These are phyloP conservation scores for Melinaea marsaeus DNA, from an alignment of 2,888 invertebrate species.

Conservation along the genomic window DNA sequence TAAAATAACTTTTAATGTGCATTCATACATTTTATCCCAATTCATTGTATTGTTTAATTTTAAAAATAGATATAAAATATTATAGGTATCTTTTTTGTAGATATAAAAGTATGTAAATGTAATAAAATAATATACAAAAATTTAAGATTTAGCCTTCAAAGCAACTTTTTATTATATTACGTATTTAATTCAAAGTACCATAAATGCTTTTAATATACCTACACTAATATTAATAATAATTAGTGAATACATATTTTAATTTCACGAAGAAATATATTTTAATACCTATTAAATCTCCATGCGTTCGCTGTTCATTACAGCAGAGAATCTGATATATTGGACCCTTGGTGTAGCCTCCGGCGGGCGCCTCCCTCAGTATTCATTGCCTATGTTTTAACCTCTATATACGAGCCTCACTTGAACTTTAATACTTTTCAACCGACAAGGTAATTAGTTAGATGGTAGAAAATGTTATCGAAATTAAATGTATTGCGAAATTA, in stretches of 20 bases:
- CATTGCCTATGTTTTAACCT: slow-evolving; percentile 31
- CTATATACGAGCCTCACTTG: slow-evolving; percentile 17
- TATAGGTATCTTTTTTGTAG: too few species aligned
- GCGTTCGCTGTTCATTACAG: slow-evolving; percentile 50
- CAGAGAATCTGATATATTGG: slow-evolving; percentile 73
- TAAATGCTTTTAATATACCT: too few species aligned
- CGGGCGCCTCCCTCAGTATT: slow-evolving; percentile 44
- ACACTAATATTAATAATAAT: too few species aligned
- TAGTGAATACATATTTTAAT: too few species aligned
- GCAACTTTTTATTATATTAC: too few species aligned
- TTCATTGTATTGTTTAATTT: too few species aligned
- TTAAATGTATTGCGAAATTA: neutral
- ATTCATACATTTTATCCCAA: too few species aligned
- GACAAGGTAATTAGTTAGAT: slow-evolving; percentile 3
- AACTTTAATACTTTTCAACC: slow-evolving; percentile 8
- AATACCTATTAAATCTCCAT: slow-evolving; percentile 41
- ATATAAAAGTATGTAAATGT: too few species aligned
- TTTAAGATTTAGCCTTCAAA: too few species aligned
- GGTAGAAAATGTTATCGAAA: neutral
- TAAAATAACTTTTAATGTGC: neutral
- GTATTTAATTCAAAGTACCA: too few species aligned
- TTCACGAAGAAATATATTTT: neutral
- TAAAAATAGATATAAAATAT: too few species aligned
- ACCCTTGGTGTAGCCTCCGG: slow-evolving; percentile 68
- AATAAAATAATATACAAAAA: too few species aligned